Evolutionary conservation across 1,140 invertebrate species (phyloP), one percentile per base, ranked within the genome.

Genomic region (Papilio xuthus): DNA sequence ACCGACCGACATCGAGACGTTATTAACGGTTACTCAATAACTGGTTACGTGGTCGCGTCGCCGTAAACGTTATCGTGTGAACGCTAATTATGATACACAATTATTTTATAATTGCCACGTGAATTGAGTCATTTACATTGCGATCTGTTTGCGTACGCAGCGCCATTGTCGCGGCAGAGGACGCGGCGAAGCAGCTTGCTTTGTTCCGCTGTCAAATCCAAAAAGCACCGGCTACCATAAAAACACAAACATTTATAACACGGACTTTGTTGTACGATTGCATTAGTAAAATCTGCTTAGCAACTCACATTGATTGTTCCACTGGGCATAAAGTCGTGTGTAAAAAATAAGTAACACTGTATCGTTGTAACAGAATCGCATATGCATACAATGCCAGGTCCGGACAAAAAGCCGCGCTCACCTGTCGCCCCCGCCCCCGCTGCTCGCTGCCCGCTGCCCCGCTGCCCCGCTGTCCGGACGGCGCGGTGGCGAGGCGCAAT

Each of bases 361-460:
- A 73, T 73, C 41, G 71, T 73, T n/a, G 69, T 70, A 42, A 70
- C 37, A 70, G 37, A 47, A 73, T 47, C 20, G 37, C 41, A 73
- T 73, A 44, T 44, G 71, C 71, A 73, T 73, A 73, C 71, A 73
- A 73, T 73, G 23, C 71, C 41, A 20, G 18, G 18, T 10, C 20
- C 37, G 70, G 32, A 41, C 32, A 42, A 71, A 71, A 42, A 71
- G 37, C 32, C 37, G 70, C 37, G 70, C 41, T 60, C 56, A 60
- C 56, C 56, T 60, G 56, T 23, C 60, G 56, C 56, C 8, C 10
- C 56, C 9, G 20, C 20, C 20, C 20, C 20, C 20, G 20, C 20
- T 7, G n/a, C n/a, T 0, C 53, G n/a, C 4, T n/a, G n/a, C 1
- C 53, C 56, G 26, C 50, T 12, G 56, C 56, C 8, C 20, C 53